Conservation (phyloP, 2,888 invertebrate genomes). For the Rotaria macrura region DNA sequence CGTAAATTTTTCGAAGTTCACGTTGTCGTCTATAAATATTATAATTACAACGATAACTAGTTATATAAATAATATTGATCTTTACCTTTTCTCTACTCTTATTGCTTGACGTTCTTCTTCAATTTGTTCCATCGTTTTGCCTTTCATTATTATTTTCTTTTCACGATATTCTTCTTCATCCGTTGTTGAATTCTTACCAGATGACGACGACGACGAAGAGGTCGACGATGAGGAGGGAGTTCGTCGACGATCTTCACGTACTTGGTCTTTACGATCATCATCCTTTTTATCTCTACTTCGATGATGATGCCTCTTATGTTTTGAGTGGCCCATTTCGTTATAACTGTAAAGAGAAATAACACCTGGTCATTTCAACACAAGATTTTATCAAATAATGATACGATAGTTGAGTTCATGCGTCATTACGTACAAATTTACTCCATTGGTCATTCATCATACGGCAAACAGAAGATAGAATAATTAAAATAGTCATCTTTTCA, state of each 20-base stretch:
- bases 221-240: not conserved
- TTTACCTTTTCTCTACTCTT: not conserved
- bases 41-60: not conserved
- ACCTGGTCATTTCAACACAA: not conserved
- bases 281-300: not conserved
- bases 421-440: not conserved
- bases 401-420: not conserved
- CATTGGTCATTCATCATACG: not conserved
- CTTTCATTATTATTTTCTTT: not conserved
- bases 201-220: not conserved
- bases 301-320: not conserved
- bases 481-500: not conserved
- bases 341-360: not conserved
- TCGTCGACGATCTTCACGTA: not conserved
- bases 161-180: conserved; percentile 14
- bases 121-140: not conserved
- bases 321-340: not conserved
- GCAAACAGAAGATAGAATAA: not conserved
- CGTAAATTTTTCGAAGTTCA: not conserved
- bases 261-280: not conserved
- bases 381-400: not conserved
- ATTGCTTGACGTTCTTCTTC: not conserved
- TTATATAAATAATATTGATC: not conserved
- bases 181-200: not conserved
- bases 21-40: not conserved